phyloP scores from a whole-genome alignment of 2,888 invertebrate species.

The Caenorhabditis afra region DNA sequence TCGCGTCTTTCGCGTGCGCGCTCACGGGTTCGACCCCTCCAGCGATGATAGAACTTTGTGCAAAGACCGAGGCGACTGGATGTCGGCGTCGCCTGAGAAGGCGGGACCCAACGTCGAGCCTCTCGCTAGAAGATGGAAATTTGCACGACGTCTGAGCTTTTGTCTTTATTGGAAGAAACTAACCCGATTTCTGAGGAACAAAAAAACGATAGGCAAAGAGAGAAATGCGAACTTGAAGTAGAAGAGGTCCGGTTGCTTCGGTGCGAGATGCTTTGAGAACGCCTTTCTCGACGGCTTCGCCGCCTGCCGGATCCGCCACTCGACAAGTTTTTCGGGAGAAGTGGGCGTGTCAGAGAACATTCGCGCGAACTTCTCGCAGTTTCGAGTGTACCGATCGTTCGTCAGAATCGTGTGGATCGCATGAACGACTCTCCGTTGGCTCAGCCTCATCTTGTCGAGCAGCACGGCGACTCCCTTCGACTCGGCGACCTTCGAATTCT shows the following conservation, averaged over 20 bases:
- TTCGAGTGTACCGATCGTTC: conserved; percentile 37
- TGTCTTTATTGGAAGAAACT: conserved; percentile 4
- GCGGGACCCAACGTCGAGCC: conserved; percentile 48
- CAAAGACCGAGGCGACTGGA: conserved; percentile 45
- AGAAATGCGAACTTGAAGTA: conserved; percentile 9
- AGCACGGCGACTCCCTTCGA: conserved; percentile 68
- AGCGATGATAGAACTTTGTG: conserved; percentile 55
- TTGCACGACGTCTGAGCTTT: conserved; percentile 51
- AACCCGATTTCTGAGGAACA: conserved; percentile 5
- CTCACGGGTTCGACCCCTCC: conserved; percentile 3
- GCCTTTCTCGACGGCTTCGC: conserved; percentile 37
- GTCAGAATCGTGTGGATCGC: conserved; percentile 44
- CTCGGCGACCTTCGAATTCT: conserved; percentile 72
- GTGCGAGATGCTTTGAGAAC: conserved; percentile 44
- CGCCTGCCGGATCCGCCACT: conserved; percentile 48
- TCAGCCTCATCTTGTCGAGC: conserved; percentile 69
- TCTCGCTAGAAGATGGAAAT: conserved; percentile 50
- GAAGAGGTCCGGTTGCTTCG: conserved; percentile 37
- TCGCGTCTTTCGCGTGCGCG: not conserved
- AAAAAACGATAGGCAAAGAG: conserved; percentile 5
- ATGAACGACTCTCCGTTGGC: conserved; percentile 56
- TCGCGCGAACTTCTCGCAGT: conserved; percentile 53
- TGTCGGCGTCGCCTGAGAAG: conserved; percentile 46
- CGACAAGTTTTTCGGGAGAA: conserved; percentile 38
- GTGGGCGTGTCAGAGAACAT: conserved; percentile 56